A percentile compares a stretch with the other conserved stretches of the same genome.
These are phyloP conservation scores for Argyresthia goedartella DNA, from an alignment of 2,888 invertebrate genomes.

Conservation along the genomic window DNA sequence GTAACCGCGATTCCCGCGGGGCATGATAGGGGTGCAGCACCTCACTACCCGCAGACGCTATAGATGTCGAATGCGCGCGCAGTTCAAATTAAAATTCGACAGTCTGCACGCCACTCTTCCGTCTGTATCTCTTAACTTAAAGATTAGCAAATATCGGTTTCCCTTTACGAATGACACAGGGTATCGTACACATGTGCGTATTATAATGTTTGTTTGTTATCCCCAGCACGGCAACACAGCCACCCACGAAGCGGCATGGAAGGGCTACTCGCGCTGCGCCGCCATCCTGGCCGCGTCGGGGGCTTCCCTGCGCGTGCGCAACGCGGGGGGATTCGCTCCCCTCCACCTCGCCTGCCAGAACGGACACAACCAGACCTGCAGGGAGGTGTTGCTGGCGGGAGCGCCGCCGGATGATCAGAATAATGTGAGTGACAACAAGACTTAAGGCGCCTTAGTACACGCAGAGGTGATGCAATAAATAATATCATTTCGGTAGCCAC, in stretches of 20 bases:
- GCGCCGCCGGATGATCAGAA: constrained; percentile 92
- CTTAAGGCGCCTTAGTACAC: not conserved
- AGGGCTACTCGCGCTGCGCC: constrained; percentile 90
- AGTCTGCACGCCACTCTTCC: too few species aligned
- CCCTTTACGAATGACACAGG: too few species aligned
- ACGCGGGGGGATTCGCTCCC: constrained; percentile 92
- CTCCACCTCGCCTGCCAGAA: constrained; percentile 96
- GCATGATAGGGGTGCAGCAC: too few species aligned
- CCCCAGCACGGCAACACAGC: constrained; percentile 92
- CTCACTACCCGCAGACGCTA: too few species aligned
- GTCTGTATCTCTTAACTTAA: too few species aligned
- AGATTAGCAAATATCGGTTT: too few species aligned
- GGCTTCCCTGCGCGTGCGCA: constrained; percentile 75
- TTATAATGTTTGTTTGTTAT: not conserved
- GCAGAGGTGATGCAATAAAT: too few species aligned
- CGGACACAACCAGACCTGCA: constrained; percentile 95
- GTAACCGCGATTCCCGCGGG: too few species aligned
- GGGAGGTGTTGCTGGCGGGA: constrained; percentile 89
- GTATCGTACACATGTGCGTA: too few species aligned
- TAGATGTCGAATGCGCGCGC: too few species aligned
- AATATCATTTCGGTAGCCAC: too few species aligned
- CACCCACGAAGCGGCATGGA: constrained; percentile 95
- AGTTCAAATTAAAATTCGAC: too few species aligned
- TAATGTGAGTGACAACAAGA: constrained; percentile 72
- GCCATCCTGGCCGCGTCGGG: constrained; percentile 76